Base-by-base conservation (phyloP, 2,797 vertebrate genomes). In the Premnoplex brunnescens region DNA sequence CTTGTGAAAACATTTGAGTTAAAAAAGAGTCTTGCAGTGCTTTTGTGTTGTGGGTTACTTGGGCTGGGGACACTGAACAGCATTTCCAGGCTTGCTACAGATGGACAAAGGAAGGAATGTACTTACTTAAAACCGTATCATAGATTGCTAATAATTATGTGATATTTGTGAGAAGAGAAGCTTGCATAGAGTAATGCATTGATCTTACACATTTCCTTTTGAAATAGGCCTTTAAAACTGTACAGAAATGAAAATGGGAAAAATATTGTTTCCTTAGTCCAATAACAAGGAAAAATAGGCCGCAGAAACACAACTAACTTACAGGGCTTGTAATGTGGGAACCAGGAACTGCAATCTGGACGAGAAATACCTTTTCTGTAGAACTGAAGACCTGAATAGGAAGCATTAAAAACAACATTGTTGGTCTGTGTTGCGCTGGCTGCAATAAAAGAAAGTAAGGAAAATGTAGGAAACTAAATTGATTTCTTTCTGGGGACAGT, bases 401-500 rank as follows among this genome's bases (percentile, higher is more conserved):
- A 91, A 51, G 83, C 74, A 64, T 85, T 73, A 74, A 56, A 54
- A 88, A 88, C 73, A 86, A 54, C 75, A 37, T 12, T 48, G 90
- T 12, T 44, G 10, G 10, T 74, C 46, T 72, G 55, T 76, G 34
- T 71, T 82, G 71, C 69, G 10, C 39, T 2, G 7, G 28, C 87
- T 18, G 5, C 82, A 88, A 77, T 75, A 94, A 94, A 88, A 91
- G 67, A 58, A 88, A 89, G 48, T 46, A 43, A 88, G 75, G 76
- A 62, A 93, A 88, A 76, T 77, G 58, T 2, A 74, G 55, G 58
- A 73, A 91, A 69, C 79, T 5, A 75, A 95, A 96, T 92, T 88
- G 95, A 87, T 96, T 96, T 94, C 71, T 91, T 93, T 96, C 88
- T 91, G 44, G 74, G 91, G 71, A 76, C 90, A 90, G 87, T 77